phyloP scores from a whole-genome alignment of 2,113 vertebrate species.

The Tachycineta bicolor region DNA sequence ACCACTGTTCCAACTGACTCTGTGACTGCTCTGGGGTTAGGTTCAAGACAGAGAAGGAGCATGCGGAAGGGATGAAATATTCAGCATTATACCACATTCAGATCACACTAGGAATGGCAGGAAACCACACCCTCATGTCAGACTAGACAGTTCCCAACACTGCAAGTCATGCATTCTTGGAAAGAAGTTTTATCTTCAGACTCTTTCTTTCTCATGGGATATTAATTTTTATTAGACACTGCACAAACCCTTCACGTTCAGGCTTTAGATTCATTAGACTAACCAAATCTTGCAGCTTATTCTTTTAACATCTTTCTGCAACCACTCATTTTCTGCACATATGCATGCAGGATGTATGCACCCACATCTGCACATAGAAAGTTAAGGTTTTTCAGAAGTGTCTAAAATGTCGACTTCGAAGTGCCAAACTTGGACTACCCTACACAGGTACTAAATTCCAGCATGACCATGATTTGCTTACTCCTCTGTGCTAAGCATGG shows the following conservation, averaged over 20 bases:
- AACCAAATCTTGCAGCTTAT: not conserved
- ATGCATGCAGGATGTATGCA: not conserved
- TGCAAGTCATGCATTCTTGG: not conserved
- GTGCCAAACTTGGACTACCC: no score
- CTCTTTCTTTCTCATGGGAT: not conserved
- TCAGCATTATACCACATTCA: not conserved
- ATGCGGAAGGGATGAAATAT: not conserved
- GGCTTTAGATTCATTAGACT: not conserved
- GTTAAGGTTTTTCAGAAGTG: not conserved
- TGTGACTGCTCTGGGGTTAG: not conserved
- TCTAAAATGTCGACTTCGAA: not conserved
- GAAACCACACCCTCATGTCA: not conserved
- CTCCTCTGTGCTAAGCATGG: not conserved
- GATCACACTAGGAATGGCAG: not conserved
- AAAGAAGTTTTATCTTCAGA: not conserved
- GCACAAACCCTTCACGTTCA: not conserved
- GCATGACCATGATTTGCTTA: not conserved
- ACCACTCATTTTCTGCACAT: not conserved
- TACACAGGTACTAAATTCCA: not conserved
- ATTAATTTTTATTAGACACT: not conserved
- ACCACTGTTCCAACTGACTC: not conserved
- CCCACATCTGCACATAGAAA: not conserved
- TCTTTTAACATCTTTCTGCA: rapidly evolving
- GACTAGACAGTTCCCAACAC: not conserved
- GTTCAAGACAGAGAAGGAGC: not conserved